These are phyloP conservation scores for Sebastes matsubarae DNA, from an alignment of 2,797 vertebrate species.

Conservation along the genomic window DNA sequence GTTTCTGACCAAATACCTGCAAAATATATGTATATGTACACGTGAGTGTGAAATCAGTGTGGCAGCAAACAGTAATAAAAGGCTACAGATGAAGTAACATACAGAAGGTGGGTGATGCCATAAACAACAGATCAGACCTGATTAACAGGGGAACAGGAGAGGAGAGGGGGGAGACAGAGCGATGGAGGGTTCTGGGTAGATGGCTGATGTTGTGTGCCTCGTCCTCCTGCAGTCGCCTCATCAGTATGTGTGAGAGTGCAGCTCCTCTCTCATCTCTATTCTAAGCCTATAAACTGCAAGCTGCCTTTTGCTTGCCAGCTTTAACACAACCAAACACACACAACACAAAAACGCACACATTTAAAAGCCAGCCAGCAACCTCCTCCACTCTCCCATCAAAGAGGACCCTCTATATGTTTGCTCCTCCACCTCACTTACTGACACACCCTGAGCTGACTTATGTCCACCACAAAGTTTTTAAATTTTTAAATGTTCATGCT, in stretches of 20 bases:
- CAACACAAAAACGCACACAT: slow-evolving; percentile 8
- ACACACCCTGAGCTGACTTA: not conserved
- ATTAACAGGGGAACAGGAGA: slow-evolving; percentile 9
- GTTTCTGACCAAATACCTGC: too few relatives aligned
- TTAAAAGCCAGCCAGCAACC: not conserved
- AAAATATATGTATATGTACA: not conserved
- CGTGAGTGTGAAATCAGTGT: not conserved
- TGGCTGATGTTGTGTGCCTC: slow-evolving; percentile 24
- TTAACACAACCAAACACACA: slow-evolving; percentile 23
- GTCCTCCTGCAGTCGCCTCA: slow-evolving; percentile 54
- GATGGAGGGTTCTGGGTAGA: not conserved
- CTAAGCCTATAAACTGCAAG: slow-evolving; percentile 51
- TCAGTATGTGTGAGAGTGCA: slow-evolving; percentile 65
- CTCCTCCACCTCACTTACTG: not conserved
- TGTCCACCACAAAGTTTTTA: not conserved
- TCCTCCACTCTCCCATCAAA: slow-evolving; percentile 17
- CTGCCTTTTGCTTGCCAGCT: slow-evolving; percentile 43
- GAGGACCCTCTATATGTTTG: not conserved
- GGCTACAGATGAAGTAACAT: not conserved
- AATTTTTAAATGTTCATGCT: not conserved
- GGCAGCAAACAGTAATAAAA: not conserved
- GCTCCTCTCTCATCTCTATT: slow-evolving; percentile 50
- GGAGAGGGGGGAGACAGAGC: not conserved
- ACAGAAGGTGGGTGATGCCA: not conserved
- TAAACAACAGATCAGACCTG: slow-evolving; percentile 33